A percentile compares a stretch with the other conserved stretches of the same genome.
These are phyloP conservation scores for Drosophila mettleri DNA, from an alignment of 2,888 invertebrate species.

Conservation along the genomic window DNA sequence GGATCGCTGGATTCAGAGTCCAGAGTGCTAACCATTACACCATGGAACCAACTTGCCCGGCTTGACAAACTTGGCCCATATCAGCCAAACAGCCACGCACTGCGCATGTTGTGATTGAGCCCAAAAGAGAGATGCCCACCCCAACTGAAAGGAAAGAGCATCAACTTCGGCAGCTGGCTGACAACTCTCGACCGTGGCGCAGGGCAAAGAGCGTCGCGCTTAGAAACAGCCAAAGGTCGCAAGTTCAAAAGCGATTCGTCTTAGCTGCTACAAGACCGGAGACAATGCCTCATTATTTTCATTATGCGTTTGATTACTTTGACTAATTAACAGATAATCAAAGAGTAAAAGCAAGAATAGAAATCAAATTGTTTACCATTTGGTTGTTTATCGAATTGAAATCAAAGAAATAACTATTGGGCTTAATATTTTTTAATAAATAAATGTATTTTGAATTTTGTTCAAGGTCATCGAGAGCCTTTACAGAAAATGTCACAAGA, in stretches of 20 bases:
- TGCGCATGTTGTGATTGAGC: conserved; percentile 55
- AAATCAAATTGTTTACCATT: too few relatives aligned
- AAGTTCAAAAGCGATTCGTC: conserved; percentile 16
- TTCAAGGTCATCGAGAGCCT: conserved; percentile 33
- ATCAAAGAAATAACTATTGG: too few relatives aligned
- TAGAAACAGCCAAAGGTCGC: neutral
- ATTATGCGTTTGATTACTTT: neutral
- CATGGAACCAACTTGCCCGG: conserved; percentile 80
- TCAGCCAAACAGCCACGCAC: conserved; percentile 35
- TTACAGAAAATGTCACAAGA: conserved; percentile 22
- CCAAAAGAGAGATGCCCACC: neutral
- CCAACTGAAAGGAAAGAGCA: neutral
- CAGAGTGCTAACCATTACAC: conserved; percentile 85
- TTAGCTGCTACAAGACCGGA: neutral
- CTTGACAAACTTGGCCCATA: conserved; percentile 40
- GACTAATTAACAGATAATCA: neutral
- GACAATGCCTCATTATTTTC: neutral
- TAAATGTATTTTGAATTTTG: conserved; percentile 3
- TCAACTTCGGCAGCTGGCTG: neutral
- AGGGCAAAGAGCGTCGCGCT: neutral
- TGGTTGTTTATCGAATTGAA: neutral
- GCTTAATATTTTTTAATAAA: neutral
- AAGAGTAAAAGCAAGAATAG: neutral
- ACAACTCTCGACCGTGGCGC: conserved; percentile 2
- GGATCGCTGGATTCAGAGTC: conserved; percentile 85